Percentiles rank a stretch among this genome's conserved stretches.
Conservation (phyloP, 2,797 vertebrate species). For the Cheirogaleus major region DNA sequence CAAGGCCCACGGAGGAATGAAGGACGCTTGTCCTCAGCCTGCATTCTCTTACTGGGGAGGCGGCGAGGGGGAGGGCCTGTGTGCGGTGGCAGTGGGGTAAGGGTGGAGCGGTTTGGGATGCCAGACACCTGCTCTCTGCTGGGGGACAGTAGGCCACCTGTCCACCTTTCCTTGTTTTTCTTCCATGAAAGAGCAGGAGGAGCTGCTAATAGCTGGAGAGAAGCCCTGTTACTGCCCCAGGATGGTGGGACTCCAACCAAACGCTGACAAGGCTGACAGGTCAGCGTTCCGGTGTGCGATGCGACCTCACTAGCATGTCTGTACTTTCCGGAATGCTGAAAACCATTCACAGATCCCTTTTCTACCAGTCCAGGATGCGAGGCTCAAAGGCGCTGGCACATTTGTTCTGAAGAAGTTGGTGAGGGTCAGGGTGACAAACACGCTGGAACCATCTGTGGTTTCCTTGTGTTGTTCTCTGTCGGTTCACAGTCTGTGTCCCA, state of each 20-base stretch:
- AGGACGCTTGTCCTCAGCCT: rapidly evolving
- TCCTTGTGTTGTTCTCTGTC: not conserved
- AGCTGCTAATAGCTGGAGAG: not conserved
- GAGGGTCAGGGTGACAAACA: not conserved
- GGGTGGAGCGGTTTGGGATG: rapidly evolving
- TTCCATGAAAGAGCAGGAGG: not conserved
- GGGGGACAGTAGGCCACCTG: too few relatives aligned
- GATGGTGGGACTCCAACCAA: not conserved
- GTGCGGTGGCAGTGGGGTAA: not conserved
- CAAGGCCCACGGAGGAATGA: not conserved
- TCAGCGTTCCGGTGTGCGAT: rapidly evolving
- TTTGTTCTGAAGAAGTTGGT: not conserved
- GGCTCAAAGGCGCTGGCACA: not conserved
- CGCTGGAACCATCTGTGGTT: not conserved
- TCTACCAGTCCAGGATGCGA: not conserved
- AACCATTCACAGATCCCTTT: not conserved
- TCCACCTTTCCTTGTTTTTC: not conserved
- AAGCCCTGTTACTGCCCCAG: rapidly evolving
- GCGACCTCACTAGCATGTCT: too few relatives aligned
- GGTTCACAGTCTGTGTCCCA: not conserved
- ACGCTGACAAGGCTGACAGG: rapidly evolving
- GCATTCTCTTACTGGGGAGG: not conserved
- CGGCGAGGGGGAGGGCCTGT: not conserved
- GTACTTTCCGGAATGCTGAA: not conserved
- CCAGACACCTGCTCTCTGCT: not conserved